These are phyloP conservation scores for Volucella bombylans DNA, from an alignment of 2,888 invertebrate genomes.

Conservation along the genomic window DNA sequence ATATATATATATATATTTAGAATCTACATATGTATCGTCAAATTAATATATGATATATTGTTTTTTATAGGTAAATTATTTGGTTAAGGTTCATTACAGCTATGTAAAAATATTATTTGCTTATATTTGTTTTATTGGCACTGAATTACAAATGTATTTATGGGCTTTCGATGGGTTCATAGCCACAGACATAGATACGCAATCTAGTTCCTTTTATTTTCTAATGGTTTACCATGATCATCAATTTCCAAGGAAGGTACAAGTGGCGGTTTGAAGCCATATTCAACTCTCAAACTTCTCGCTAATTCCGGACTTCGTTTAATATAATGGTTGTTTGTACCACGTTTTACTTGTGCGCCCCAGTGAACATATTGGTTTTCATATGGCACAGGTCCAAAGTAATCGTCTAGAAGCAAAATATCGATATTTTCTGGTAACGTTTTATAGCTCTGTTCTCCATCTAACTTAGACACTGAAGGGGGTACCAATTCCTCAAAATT, in stretches of 20 bases:
- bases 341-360: slow-evolving; percentile 79
- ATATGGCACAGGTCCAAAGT: slow-evolving; percentile 84
- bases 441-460: slow-evolving; percentile 76
- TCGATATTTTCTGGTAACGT: slow-evolving; percentile 79
- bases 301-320: slow-evolving; percentile 84
- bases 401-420: slow-evolving; percentile 78
- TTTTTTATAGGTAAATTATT: no score
- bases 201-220: not conserved
- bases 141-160: no score
- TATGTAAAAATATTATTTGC: no score
- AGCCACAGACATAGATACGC: no score
- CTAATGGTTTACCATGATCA: slow-evolving; percentile 84
- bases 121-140: no score
- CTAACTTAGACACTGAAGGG: slow-evolving; percentile 73
- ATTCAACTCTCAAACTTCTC: slow-evolving; percentile 88
- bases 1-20: no score
- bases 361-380: slow-evolving; percentile 76
- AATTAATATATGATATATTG: no score
- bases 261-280: slow-evolving; percentile 91
- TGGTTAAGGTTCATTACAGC: no score
- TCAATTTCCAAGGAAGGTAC: slow-evolving; percentile 91
- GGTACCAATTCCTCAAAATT: slow-evolving; percentile 76
- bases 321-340: slow-evolving; percentile 83
- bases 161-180: no score
- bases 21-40: no score